These are phyloP conservation scores for Noctuana brunneofusca DNA, from an alignment of 2,888 invertebrate genomes.

Conservation along the genomic window DNA sequence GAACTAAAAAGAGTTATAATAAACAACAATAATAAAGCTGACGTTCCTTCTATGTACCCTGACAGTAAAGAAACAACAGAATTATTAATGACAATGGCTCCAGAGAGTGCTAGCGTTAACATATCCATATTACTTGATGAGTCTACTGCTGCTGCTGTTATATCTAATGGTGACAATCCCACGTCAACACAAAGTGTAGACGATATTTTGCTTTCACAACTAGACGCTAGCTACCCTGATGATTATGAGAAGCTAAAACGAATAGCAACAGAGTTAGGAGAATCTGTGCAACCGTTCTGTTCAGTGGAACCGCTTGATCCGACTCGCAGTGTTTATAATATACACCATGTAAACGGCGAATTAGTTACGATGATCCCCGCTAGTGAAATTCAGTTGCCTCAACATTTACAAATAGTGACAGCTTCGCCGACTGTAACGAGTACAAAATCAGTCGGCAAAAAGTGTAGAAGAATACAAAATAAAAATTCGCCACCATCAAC, in stretches of 20 bases:
- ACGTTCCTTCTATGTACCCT: constrained; percentile 82
- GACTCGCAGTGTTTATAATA: constrained; percentile 79
- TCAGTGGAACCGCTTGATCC: constrained; percentile 80
- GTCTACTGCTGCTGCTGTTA: constrained; percentile 64
- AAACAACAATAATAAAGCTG: constrained; percentile 76
- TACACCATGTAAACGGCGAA: constrained; percentile 76
- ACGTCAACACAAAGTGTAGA: constrained; percentile 86
- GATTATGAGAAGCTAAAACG: constrained; percentile 93
- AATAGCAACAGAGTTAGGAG: constrained; percentile 91
- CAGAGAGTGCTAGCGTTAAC: constrained; percentile 68
- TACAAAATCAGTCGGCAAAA: constrained; percentile 85
- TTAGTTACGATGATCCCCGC: constrained; percentile 77
- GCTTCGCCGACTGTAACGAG: constrained; percentile 84
- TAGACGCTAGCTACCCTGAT: constrained; percentile 87
- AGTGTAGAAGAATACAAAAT: constrained; percentile 86
- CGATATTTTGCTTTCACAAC: constrained; percentile 86
- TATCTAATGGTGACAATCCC: constrained; percentile 78
- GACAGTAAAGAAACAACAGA: constrained; percentile 65
- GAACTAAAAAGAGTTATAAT: constrained; percentile 72
- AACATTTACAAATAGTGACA: constrained; percentile 81
- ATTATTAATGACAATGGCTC: constrained; percentile 70
- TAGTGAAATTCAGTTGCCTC: constrained; percentile 71
- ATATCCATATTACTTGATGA: constrained; percentile 79
- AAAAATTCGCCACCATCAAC: constrained; percentile 74
- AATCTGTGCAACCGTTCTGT: constrained; percentile 89